Percentiles rank a stretch among this genome's conserved stretches.
These are phyloP conservation scores for Cenopis cana DNA, from an alignment of 2,888 invertebrate genomes.

Conservation along the genomic window DNA sequence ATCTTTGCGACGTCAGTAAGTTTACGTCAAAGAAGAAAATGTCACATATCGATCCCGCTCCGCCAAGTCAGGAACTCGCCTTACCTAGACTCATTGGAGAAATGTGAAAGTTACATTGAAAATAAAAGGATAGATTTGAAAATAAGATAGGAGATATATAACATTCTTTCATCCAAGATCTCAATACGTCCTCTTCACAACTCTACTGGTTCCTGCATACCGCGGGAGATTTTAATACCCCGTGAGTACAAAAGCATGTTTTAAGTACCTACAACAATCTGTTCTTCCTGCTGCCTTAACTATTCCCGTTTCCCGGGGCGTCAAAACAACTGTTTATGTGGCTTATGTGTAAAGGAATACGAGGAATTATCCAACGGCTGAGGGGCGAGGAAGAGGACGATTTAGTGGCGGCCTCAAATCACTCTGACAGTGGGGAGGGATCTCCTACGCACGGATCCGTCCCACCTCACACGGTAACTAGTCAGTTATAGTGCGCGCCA, in stretches of 20 bases:
- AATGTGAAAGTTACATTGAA: background rate
- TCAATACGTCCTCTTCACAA: background rate
- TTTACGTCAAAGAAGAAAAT: no score
- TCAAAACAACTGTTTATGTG: conserved; percentile 59
- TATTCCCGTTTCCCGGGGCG: conserved; percentile 65
- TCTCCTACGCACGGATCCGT: conserved; percentile 75
- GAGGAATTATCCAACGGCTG: conserved; percentile 67
- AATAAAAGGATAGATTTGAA: background rate
- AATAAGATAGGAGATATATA: no score
- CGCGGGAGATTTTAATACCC: conserved; percentile 38
- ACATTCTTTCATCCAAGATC: background rate
- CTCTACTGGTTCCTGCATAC: conserved; percentile 1
- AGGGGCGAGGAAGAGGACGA: conserved; percentile 77
- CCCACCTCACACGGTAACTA: conserved; percentile 57
- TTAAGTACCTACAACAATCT: conserved; percentile 59
- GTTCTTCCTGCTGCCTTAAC: conserved; percentile 62
- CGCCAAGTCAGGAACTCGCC: no score
- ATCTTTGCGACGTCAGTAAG: no score
- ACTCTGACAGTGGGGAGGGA: conserved; percentile 74
- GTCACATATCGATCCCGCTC: no score
- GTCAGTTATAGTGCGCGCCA: no score
- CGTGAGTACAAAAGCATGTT: conserved; percentile 43
- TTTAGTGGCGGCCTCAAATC: conserved; percentile 83
- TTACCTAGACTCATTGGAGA: background rate
- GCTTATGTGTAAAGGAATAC: conserved; percentile 67